Evolutionary conservation across 2,797 vertebrate species (phyloP), one percentile per base, ranked within the genome.

Genomic region (Sebastiscus tertius): DNA sequence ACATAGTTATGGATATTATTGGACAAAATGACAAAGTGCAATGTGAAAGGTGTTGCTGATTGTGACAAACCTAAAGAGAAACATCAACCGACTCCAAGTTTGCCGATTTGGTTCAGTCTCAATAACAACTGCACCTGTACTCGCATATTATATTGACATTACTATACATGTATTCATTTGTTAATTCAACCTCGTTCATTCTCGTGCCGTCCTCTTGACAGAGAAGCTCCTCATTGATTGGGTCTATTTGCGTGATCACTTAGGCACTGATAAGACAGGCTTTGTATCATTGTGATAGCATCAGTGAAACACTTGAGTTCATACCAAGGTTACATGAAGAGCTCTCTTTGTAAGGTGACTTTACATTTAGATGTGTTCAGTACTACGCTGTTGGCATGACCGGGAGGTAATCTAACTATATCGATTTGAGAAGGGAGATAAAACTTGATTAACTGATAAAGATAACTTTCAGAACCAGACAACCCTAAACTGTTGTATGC

Each of bases 251-350:
- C 31, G 39, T 62, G 74, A 82, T 86, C 74, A 81, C 74, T 82
- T 75, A 71, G 27, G 39, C n/a, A 6, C 82, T 87, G 87, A 91
- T 89, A 87, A 92, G 72, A 75, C 59, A 1, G 65, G 55, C 79
- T 22, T 85, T 81, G 77, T 34, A 58, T 85, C 86, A 82, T 8
- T 12, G 72, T 5, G 92, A 91, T 90, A 90, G 22, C 63, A 89
- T 93, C 85, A 27, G 63, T 63, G 34, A 42, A 74, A 82, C 68
- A 68, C 46, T 29, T 6, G 54, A 56, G 85, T 75, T 89, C 81
- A 80, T 29, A 59, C 33, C 81, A 88, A 88, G 86, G 89, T 89
- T 80, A 59, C 73, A 54, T 49, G 62, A 65, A 52, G 46, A 71
- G 61, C 64, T 72, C 62, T 64, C 29, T 69, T 31, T 61, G 39